phyloP scores from a whole-genome alignment of 1,140 invertebrate species.

The Mizuhopecten yessoensis region DNA sequence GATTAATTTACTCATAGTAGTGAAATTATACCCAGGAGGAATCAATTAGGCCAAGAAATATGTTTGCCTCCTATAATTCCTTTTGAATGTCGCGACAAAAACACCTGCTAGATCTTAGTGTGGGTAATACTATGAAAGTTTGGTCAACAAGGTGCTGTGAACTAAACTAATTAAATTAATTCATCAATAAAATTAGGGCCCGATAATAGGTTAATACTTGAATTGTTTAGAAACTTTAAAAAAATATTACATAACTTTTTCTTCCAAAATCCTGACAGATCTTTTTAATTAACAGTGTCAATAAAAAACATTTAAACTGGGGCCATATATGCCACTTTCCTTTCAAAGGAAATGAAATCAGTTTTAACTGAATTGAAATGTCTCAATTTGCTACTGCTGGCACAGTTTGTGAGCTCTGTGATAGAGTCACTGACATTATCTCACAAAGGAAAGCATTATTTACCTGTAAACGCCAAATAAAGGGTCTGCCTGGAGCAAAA shows the following conservation, averaged over 20 bases:
- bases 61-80: not conserved
- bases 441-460: not conserved
- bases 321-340: not conserved
- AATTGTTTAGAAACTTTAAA: not conserved
- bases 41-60: not conserved
- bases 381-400: not conserved
- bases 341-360: not conserved
- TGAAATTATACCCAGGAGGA: not conserved
- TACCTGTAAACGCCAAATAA: not conserved
- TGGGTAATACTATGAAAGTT: not conserved
- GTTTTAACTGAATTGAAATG: not conserved
- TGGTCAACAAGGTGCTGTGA: too few species aligned
- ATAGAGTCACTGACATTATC: not conserved
- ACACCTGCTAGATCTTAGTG: not conserved
- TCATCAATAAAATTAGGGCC: too few species aligned
- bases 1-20: conserved; percentile 17
- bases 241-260: not conserved
- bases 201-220: too few species aligned
- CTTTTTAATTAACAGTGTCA: not conserved
- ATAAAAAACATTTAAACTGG: not conserved
- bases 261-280: not conserved
- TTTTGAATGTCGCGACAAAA: not conserved
- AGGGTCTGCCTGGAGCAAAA: not conserved
- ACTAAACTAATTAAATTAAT: too few species aligned
- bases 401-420: not conserved